phyloP scores from a whole-genome alignment of 1,140 invertebrate species.

The Pseudomyrmex pallidus region DNA sequence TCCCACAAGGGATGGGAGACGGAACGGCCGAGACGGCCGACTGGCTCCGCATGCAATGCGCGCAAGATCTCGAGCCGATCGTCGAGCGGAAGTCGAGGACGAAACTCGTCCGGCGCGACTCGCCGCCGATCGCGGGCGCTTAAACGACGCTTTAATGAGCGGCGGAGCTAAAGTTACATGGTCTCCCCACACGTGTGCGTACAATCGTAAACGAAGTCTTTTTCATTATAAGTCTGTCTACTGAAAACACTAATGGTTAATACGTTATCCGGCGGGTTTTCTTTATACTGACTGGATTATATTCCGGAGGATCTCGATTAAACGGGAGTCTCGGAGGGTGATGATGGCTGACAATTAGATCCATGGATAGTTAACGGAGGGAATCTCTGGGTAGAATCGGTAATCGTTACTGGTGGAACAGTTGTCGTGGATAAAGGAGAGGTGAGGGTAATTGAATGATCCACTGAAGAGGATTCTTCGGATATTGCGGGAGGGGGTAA shows the following conservation, averaged over 20 bases:
- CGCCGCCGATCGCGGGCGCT: slow-evolving; percentile 59
- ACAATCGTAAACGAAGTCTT: slow-evolving; percentile 85
- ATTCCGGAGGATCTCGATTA: slow-evolving; percentile 57
- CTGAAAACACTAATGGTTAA: slow-evolving; percentile 82
- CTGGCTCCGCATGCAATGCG: background rate
- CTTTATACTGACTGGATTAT: slow-evolving; percentile 72
- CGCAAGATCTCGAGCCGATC: slow-evolving; percentile 24
- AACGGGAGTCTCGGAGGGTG: slow-evolving; percentile 20
- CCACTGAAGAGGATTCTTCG: slow-evolving; percentile 36
- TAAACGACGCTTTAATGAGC: slow-evolving; percentile 79
- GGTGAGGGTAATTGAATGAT: slow-evolving; percentile 62
- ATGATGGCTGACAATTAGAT: slow-evolving; percentile 36
- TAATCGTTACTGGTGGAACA: slow-evolving; percentile 53
- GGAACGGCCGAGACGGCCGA: background rate
- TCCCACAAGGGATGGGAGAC: background rate
- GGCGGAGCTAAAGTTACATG: slow-evolving; percentile 85
- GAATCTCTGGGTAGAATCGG: slow-evolving; percentile 57
- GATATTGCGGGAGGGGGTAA: background rate
- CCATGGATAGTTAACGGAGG: slow-evolving; percentile 40
- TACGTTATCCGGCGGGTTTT: slow-evolving; percentile 75
- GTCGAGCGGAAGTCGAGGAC: slow-evolving; percentile 6
- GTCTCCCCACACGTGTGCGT: slow-evolving; percentile 86
- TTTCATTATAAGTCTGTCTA: slow-evolving; percentile 82
- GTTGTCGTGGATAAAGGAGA: slow-evolving; percentile 50
- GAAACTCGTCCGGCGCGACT: slow-evolving; percentile 28